Evolutionary conservation across 2,888 invertebrate species (phyloP), one percentile per base, ranked within the genome.

Genomic region (Ectobius pallidus): DNA sequence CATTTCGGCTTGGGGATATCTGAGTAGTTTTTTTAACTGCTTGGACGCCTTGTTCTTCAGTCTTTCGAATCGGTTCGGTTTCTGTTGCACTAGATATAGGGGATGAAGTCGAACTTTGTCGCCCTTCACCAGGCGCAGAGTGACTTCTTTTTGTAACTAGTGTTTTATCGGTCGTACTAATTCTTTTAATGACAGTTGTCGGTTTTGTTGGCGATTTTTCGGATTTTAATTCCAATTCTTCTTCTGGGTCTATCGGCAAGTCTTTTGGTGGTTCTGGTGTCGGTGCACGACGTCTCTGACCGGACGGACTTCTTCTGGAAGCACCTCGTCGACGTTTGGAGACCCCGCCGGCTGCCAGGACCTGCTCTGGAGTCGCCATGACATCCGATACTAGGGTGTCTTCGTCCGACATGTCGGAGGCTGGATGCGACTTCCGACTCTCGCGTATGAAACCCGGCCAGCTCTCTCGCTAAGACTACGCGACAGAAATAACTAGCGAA

Each of bases 271-370:
- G 69, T 25, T 71, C 75, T n/a, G 75, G 73, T 22, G 73, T 78
- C 27, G 70, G 72, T 25, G 69, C 70, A 18, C 70, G 69, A 14
- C 71, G 58, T 16, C 74, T 52, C 9, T 68, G 44, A n/a, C 75
- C 74, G 9, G 73, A 75, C 32, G 75, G 75, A 52, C 72, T 72
- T 7, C 75, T 69, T 7, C 70, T 62, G 20, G 75, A 74, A 32
- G 72, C 72, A 76, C 87, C 88, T 75, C 91, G 85, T 63, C 90
- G 85, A 77, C 88, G 88, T 71, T 89, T 86, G 49, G 85, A 83
- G 69, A 88, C 83, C 20, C 87, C 85, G 80, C 76, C 75, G 20
- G 87, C 86, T 79, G 83, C 83, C 75, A 86, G 84, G 75, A 83
- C 84, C 79, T 86, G 85, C 78, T 85, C 84, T 49, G 83, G 81